Conservation (phyloP, 2,888 invertebrate genomes). For the Linnaemya tessellans region DNA sequence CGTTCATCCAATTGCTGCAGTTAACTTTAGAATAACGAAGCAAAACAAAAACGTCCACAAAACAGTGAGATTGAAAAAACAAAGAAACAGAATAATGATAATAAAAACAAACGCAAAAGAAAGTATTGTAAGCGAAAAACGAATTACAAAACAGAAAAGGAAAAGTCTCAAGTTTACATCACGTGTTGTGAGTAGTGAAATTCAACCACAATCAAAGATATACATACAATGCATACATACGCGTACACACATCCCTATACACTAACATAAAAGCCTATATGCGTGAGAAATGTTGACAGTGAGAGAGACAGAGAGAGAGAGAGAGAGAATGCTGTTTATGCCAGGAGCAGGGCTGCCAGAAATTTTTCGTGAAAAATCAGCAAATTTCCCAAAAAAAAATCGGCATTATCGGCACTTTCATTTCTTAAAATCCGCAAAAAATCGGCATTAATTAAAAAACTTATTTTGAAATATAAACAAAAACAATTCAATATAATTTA, state of each 20-base stretch:
- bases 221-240: background rate
- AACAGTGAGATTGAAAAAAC: background rate
- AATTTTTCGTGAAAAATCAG: no score
- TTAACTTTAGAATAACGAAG: constrained; percentile 61
- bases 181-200: constrained; percentile 53
- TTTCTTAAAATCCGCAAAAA: no score
- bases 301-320: constrained; percentile 13
- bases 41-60: constrained; percentile 64
- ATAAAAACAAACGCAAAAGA: constrained; percentile 42
- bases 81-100: background rate
- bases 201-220: constrained; percentile 10
- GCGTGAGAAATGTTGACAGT: background rate
- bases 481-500: no score
- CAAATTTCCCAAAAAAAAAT: no score
- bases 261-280: background rate
- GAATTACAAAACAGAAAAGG: constrained; percentile 24
- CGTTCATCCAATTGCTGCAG: constrained; percentile 65
- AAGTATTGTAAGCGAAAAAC: background rate
- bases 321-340: background rate
- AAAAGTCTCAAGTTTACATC: constrained; percentile 44
- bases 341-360: background rate
- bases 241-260: background rate
- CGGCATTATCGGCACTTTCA: no score
- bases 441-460: no score
- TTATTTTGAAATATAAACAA: no score